Conservation (phyloP, 2,797 vertebrate species). For the Sphaeramia orbicularis region DNA sequence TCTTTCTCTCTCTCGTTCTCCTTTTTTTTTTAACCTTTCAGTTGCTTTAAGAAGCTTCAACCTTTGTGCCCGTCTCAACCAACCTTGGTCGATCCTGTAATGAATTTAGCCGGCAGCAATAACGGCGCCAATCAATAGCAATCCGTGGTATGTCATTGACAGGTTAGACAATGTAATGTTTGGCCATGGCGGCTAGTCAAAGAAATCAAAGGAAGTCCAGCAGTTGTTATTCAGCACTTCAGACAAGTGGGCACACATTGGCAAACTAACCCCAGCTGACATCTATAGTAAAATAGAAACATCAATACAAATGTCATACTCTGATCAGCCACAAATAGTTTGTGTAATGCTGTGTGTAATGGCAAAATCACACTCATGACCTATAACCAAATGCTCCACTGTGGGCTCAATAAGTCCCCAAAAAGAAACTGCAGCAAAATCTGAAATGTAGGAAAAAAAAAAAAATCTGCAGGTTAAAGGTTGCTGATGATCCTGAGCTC, state of each 20-base stretch:
- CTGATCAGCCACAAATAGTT: conserved; percentile 56
- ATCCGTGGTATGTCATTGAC: conserved; percentile 79
- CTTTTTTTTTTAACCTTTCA: conserved; percentile 69
- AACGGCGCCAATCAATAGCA: conserved; percentile 79
- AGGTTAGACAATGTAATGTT: conserved; percentile 80
- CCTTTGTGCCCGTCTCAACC: conserved; percentile 62
- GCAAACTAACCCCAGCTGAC: conserved; percentile 55
- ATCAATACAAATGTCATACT: conserved; percentile 66
- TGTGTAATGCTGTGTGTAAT: conserved; percentile 48
- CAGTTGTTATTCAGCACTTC: conserved; percentile 75
- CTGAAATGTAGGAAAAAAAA: not conserved
- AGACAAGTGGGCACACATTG: conserved; percentile 63
- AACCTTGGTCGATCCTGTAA: conserved; percentile 79
- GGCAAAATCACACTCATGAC: conserved; percentile 37
- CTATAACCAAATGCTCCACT: conserved; percentile 24
- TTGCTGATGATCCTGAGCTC: not conserved
- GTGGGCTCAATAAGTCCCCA: not conserved
- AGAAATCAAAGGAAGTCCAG: conserved; percentile 73
- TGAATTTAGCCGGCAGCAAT: conserved; percentile 81
- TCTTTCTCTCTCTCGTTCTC: not conserved
- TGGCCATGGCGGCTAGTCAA: conserved; percentile 72
- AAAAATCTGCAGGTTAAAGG: not conserved
- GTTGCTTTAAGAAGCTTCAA: conserved; percentile 73
- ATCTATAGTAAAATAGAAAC: conserved; percentile 58
- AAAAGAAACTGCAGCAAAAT: not conserved